phyloP scores from a whole-genome alignment of 2,797 vertebrate species.

The Dermochelys coriacea region DNA sequence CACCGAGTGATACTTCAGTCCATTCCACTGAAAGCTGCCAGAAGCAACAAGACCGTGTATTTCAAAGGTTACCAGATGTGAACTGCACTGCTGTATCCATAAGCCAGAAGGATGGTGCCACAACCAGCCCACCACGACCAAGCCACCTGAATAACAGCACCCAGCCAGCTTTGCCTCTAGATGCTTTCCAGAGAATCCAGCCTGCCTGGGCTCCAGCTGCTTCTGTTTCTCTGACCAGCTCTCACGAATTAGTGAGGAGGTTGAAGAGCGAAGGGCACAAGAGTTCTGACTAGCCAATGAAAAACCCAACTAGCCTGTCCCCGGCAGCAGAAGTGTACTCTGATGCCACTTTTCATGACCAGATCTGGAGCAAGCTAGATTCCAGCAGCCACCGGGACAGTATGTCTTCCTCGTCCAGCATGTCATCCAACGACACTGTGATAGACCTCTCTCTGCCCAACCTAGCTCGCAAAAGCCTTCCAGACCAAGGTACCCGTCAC shows the following conservation, averaged over 20 bases:
- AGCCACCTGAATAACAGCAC: not conserved
- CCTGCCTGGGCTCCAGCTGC: constrained; percentile 8
- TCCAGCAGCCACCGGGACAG: constrained; percentile 87
- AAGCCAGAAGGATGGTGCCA: not conserved
- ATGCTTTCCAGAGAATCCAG: not conserved
- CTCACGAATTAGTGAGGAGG: constrained; percentile 77
- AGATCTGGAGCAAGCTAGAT: constrained; percentile 93
- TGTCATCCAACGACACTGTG: constrained; percentile 95
- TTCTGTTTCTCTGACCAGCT: constrained; percentile 28
- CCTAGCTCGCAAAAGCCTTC: constrained; percentile 86
- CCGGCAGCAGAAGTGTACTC: constrained; percentile 85
- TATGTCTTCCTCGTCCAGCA: constrained; percentile 94
- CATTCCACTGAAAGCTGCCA: constrained; percentile 12
- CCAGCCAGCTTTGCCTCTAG: not conserved
- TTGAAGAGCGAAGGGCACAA: constrained; percentile 85
- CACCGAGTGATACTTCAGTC: constrained; percentile 13
- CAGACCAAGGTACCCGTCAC: constrained; percentile 73
- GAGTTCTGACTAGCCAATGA: constrained; percentile 41
- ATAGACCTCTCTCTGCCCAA: constrained; percentile 92
- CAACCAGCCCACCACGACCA: not conserved
- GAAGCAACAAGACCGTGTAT: not conserved
- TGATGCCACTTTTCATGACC: constrained; percentile 88
- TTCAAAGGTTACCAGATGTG: not conserved
- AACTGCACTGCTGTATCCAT: not conserved
- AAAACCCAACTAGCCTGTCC: constrained; percentile 66